Base-by-base conservation (phyloP, 1,140 invertebrate species). In the Leptonema lineaticorne region DNA sequence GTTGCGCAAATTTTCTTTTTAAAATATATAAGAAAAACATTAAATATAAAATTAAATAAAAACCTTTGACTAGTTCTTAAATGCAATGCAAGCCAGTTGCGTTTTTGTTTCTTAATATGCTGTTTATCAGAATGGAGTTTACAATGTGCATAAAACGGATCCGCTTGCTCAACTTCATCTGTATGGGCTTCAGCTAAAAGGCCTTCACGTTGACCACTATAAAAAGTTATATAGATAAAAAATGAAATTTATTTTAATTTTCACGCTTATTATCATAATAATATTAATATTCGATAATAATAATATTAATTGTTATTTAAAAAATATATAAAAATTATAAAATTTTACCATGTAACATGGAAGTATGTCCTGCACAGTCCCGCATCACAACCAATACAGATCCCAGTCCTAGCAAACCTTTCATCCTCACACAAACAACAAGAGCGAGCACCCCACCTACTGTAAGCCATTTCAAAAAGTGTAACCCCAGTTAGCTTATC, bases 321-420 rank as follows among this genome's bases (percentile, higher is more conserved):
- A n/a, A n/a, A n/a, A n/a, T n/a, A n/a, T n/a, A 37, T 8, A 8
- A 37, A 37, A 37, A n/a, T 7, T n/a, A 37, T 37, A 37, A 37
- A 50, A 6, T 69, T 75, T 79, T 84, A 94, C 92, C 94, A 99
- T 9, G 96, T 98, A 20, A 98, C 96, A 81, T 99, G 97, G 80
- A 99, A 98, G 83, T 93, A 96, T 0, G 92, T 95, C 76, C 95
- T 90, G 83, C 97, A 99, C 87, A 99, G 92, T 24, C 97, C 97
- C 24, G 96, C 96, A 83, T 99, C 97, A 81, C 97, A 99, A 70
- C 91, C 90, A 62, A 99, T 95, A 76, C 93, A 95, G 3, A 99
- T 94, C 4, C 97, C 97, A 5, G 95, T 96, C 14, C 93, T 84
- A 28, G 93, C 90, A 74, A 92, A 92, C 26, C 93, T 82, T 6